Evolutionary conservation across 1,140 invertebrate species (phyloP).

Genomic region (Scaptodrosophila lebanonensis): DNA sequence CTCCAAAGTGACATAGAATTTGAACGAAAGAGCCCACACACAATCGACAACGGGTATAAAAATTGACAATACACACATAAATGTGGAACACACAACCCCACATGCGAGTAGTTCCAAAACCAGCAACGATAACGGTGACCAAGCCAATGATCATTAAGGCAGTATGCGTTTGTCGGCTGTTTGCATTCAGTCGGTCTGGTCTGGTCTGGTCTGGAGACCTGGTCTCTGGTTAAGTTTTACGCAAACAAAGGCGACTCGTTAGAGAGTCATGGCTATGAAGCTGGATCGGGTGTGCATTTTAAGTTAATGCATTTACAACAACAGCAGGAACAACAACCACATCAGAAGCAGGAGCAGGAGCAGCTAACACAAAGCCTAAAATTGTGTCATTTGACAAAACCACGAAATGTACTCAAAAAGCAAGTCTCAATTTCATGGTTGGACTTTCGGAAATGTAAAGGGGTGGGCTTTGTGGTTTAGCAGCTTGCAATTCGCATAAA

Average conservation of each 20-base stretch:
- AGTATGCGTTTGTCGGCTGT: slow-evolving; percentile 45
- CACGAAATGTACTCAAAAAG: slow-evolving; percentile 70
- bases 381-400: slow-evolving; percentile 28
- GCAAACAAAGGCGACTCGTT: slow-evolving; percentile 63
- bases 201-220: slow-evolving; percentile 7
- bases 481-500: too few species aligned
- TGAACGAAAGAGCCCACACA: too few species aligned
- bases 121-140: too few species aligned
- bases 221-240: slow-evolving; percentile 59
- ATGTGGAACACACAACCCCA: too few species aligned
- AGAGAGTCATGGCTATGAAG: slow-evolving; percentile 48
- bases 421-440: slow-evolving; percentile 66
- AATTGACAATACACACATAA: slow-evolving; percentile 30
- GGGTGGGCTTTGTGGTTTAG: too few species aligned
- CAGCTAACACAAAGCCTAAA: slow-evolving; percentile 35
- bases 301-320: too few species aligned
- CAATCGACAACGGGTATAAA: slow-evolving; percentile 59
- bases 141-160: slow-evolving; percentile 52
- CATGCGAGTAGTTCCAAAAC: too few species aligned
- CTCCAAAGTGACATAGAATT: slow-evolving; percentile 5
- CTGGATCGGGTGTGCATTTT: slow-evolving; percentile 15
- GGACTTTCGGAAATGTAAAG: too few species aligned
- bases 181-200: slow-evolving; percentile 31
- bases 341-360: slow-evolving; percentile 9
- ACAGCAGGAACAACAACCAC: not conserved